Conservation (phyloP, 2,888 invertebrate genomes). For the Pristionchus japonicus region DNA sequence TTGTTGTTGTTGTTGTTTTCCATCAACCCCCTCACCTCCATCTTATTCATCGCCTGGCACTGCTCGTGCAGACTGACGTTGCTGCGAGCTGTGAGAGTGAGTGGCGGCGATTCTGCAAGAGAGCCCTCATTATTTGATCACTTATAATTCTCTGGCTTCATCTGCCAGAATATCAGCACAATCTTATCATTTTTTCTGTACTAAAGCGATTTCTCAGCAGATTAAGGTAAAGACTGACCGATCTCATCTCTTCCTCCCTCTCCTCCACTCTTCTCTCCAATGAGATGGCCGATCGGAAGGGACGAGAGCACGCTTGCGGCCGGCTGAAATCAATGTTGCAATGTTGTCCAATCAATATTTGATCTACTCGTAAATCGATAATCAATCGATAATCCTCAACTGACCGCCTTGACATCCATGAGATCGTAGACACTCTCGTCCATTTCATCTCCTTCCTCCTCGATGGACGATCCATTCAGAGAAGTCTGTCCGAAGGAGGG, state of each 20-base stretch:
- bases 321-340: background rate
- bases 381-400: background rate
- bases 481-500: background rate
- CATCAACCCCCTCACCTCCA: background rate
- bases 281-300: background rate
- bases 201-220: no score
- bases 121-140: background rate
- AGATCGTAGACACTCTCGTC: constrained; percentile 23
- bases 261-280: background rate
- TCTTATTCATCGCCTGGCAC: background rate
- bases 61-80: background rate
- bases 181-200: no score
- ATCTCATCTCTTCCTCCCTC: background rate
- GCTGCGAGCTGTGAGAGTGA: constrained; percentile 8
- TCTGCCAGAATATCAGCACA: no score
- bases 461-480: constrained; percentile 22
- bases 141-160: no score
- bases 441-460: constrained; percentile 12
- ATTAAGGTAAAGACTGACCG: background rate
- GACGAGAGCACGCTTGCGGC: background rate
- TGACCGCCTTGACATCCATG: constrained; percentile 36
- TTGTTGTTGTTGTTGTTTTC: no score
- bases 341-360: background rate
- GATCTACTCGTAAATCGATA: background rate
- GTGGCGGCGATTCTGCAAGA: background rate